These are phyloP conservation scores for Cottoperca gobio DNA, from an alignment of 2,797 vertebrate species.

Conservation along the genomic window DNA sequence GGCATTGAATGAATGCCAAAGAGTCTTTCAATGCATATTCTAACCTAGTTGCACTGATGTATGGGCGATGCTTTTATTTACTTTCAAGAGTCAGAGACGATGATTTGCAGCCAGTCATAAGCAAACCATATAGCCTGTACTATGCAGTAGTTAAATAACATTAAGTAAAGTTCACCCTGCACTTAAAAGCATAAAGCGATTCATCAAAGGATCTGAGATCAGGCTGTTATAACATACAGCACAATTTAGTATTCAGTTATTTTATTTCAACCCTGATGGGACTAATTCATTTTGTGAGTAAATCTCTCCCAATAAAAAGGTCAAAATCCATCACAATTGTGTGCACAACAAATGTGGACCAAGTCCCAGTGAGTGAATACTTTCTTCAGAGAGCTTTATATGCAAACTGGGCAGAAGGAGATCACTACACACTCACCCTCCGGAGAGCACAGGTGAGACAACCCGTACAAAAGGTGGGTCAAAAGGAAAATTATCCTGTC, in stretches of 20 bases:
- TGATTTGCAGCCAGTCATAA: constrained; percentile 15
- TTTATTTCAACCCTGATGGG: not conserved
- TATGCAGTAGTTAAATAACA: not conserved
- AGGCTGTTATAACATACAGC: not conserved
- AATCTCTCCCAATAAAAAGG: not conserved
- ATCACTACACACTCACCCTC: constrained; percentile 88
- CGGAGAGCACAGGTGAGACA: constrained; percentile 95
- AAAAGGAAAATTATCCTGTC: constrained; percentile 98
- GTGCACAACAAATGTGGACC: constrained; percentile 2
- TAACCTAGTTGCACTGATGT: not conserved
- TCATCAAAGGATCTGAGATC: not conserved
- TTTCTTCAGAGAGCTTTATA: not conserved
- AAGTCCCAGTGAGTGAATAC: not conserved
- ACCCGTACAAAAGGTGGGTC: constrained; percentile 98
- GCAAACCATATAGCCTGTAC: not conserved
- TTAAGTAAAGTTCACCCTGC: not conserved
- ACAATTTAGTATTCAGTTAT: not conserved
- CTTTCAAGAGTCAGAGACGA: not conserved
- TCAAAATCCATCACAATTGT: not conserved
- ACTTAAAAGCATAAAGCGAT: not conserved
- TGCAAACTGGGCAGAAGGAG: not conserved
- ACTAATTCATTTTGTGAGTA: not conserved
- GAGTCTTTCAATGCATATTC: no score
- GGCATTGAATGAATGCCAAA: not conserved
- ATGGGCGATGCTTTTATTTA: not conserved